Evolutionary conservation across 2,888 invertebrate genomes (phyloP), one percentile per base, ranked within the genome.

Genomic region (Agriopis marginaria): DNA sequence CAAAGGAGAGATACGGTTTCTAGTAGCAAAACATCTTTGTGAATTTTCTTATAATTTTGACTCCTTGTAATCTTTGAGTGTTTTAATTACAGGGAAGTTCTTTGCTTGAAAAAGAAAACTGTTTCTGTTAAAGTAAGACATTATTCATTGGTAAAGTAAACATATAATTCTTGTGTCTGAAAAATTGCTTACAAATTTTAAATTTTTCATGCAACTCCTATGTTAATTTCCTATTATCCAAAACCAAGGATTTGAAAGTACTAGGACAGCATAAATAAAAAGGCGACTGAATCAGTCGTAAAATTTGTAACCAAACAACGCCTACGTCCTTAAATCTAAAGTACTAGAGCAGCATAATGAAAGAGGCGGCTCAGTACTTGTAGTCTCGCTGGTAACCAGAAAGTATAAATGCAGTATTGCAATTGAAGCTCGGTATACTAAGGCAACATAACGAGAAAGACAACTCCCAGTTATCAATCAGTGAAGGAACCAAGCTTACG

Each of bases 1-100:
- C 55, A 62, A 62, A 56, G 50, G 54, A 50, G 56, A 55, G 50
- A 51, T 63, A 63, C 63, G 14, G 53, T n/a, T 39, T 59, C 59
- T 56, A 7, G 58, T 58, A 42, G 55, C 40, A 49, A 61, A 66
- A 55, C 54, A 61, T 62, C 42, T 50, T 17, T 32, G 32, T 8
- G 45, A 12, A 54, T 68, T 54, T 50, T 66, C 61, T 66, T 53
- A 60, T 49, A 49, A 66, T 66, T 59, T 55, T n/a, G 62, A 44
- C 56, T 55, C 58, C 67, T 58, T 67, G 55, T 62, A 59, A 68
- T 68, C 63, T 68, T 63, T 42, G 42, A 58, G 45, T 17, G 56
- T 58, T 53, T 51, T 63, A 59, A 68, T 63, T 63, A 68, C 53
- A 63, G 49, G 47, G 58, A 62, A 59, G 12, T 32, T 53, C 40